These are phyloP conservation scores for Lithophane socia DNA, from an alignment of 2,888 invertebrate genomes.

Conservation along the genomic window DNA sequence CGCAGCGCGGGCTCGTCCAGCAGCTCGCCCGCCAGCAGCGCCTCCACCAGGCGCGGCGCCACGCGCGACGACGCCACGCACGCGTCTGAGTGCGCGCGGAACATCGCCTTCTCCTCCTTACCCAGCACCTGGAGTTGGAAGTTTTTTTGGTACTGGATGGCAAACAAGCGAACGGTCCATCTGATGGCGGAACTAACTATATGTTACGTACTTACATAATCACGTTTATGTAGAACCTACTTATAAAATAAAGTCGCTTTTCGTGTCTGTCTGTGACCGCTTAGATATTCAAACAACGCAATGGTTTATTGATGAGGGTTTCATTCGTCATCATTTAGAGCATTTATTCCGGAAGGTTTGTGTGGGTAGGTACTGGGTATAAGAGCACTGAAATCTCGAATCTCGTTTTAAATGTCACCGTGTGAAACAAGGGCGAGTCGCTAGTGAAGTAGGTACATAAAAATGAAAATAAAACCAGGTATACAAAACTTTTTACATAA, in stretches of 20 bases:
- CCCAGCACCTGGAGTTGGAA: constrained; percentile 73
- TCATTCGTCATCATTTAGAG: too few species aligned
- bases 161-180: not conserved
- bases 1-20: constrained; percentile 74
- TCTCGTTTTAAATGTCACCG: too few species aligned
- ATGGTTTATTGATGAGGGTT: too few species aligned
- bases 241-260: not conserved
- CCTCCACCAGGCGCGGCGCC: constrained; percentile 71
- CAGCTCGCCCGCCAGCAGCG: constrained; percentile 78
- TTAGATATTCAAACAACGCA: too few species aligned
- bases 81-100: constrained; percentile 84
- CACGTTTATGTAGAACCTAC: not conserved
- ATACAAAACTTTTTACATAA: too few species aligned
- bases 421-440: too few species aligned
- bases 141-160: not conserved
- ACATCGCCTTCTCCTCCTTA: constrained; percentile 85
- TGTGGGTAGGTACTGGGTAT: too few species aligned
- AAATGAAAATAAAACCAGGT: not conserved
- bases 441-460: not conserved
- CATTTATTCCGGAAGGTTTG: too few species aligned
- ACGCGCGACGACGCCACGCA: constrained; percentile 77
- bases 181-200: not conserved
- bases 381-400: too few species aligned
- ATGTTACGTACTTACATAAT: too few species aligned
- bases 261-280: too few species aligned